These are phyloP conservation scores for Lemur catta DNA, from an alignment of 2,797 vertebrate species.

Conservation along the genomic window DNA sequence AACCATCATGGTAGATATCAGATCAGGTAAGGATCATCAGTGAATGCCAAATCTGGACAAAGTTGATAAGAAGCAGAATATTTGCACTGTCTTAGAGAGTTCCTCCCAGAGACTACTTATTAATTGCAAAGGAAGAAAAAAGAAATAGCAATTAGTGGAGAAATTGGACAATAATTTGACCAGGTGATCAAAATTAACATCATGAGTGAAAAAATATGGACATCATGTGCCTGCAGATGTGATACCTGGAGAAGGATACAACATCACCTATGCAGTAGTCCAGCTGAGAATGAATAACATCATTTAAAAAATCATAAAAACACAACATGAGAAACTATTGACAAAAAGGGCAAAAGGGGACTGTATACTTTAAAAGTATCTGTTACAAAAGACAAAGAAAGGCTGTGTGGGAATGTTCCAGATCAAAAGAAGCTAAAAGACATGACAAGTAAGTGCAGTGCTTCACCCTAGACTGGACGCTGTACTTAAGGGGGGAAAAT, in stretches of 20 bases:
- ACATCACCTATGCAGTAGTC: background rate
- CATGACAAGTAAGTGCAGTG: background rate
- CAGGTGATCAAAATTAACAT: background rate
- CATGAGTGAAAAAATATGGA: background rate
- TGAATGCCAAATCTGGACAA: background rate
- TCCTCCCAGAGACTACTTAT: background rate
- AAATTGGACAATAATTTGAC: background rate
- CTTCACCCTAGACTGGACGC: background rate
- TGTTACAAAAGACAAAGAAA: background rate
- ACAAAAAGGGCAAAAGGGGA: background rate
- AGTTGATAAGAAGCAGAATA: background rate
- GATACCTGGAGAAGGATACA: background rate
- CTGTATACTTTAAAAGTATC: background rate
- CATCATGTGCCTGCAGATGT: background rate
- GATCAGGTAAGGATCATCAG: background rate
- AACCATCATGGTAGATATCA: background rate
- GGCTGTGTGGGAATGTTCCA: background rate
- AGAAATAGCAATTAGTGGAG: background rate
- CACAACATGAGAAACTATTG: background rate
- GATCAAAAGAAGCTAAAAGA: background rate
- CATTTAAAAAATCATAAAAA: background rate
- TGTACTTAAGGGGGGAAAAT: background rate
- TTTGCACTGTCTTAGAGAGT: background rate
- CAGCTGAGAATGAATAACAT: background rate
- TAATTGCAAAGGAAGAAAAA: background rate